A percentile compares a stretch with the other conserved stretches of the same genome.
Evolutionary conservation across 1,140 invertebrate genomes (phyloP).

Genomic region (Chrysopa pallens): DNA sequence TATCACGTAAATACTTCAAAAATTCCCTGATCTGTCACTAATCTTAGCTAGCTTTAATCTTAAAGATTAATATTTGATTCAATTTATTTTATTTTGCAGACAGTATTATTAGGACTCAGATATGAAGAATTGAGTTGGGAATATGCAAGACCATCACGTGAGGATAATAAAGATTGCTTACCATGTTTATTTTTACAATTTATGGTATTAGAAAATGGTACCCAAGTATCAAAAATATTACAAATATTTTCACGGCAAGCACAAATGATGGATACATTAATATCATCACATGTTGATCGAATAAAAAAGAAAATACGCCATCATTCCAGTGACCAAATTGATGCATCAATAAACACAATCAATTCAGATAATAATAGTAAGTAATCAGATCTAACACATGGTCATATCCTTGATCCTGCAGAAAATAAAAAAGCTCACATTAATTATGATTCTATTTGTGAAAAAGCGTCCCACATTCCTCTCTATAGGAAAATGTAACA

Average conservation of each 20-base stretch:
- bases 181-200: slow-evolving; percentile 82
- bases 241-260: slow-evolving; percentile 82
- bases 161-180: slow-evolving; percentile 67
- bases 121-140: slow-evolving; percentile 84
- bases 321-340: too few relatives aligned
- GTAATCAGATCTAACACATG: too few relatives aligned
- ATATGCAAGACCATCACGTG: slow-evolving; percentile 66
- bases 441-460: too few relatives aligned
- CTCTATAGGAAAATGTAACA: too few relatives aligned
- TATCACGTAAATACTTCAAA: too few relatives aligned
- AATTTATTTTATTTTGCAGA: slow-evolving; percentile 31
- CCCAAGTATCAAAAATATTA: slow-evolving; percentile 66
- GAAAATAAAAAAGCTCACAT: too few relatives aligned
- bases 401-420: too few relatives aligned
- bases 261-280: slow-evolving; percentile 80
- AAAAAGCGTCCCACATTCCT: too few relatives aligned
- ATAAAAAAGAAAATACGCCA: slow-evolving; percentile 28
- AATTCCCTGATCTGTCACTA: too few relatives aligned
- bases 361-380: too few relatives aligned
- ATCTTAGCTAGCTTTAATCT: slow-evolving; percentile 4
- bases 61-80: background rate
- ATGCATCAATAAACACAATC: too few relatives aligned
- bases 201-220: slow-evolving; percentile 66
- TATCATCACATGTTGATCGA: slow-evolving; percentile 67
- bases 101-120: slow-evolving; percentile 60